Evolutionary conservation across 2,888 invertebrate genomes (phyloP).

Genomic region (Vesta saturnalis): DNA sequence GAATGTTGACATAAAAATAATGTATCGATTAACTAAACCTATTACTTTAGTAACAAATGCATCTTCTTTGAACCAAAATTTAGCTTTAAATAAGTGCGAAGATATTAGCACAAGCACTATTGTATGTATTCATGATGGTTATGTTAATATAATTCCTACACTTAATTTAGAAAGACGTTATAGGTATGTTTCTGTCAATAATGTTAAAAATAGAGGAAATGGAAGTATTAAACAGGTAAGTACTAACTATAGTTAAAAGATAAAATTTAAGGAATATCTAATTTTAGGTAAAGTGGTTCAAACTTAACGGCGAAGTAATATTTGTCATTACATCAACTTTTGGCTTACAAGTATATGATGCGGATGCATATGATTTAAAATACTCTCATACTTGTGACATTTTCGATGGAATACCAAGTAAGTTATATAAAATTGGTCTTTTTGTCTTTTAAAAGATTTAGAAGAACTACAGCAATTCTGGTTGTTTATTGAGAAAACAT

Average conservation of each 20-base stretch:
- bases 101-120: conserved; percentile 41
- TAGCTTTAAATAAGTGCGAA: conserved; percentile 45
- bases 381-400: conserved; percentile 44
- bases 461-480: too few relatives aligned
- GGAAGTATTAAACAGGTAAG: conserved; percentile 47
- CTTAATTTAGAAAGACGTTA: conserved; percentile 41
- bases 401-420: conserved; percentile 44
- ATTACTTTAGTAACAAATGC: conserved; percentile 45
- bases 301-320: conserved; percentile 43
- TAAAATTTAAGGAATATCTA: not conserved
- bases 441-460: too few relatives aligned
- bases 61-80: conserved; percentile 45
- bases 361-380: conserved; percentile 45
- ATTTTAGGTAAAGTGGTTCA: conserved; percentile 50
- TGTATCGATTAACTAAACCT: conserved; percentile 23
- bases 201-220: conserved; percentile 44
- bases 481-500: too few relatives aligned
- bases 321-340: conserved; percentile 49
- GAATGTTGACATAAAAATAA: too few relatives aligned
- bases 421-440: too few relatives aligned
- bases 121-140: conserved; percentile 49
- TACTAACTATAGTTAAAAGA: too few relatives aligned
- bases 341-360: conserved; percentile 51
- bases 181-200: conserved; percentile 48
- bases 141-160: conserved; percentile 50